Base-by-base conservation (phyloP, 1,140 invertebrate genomes). In the Pseudobourletiella spinata region DNA sequence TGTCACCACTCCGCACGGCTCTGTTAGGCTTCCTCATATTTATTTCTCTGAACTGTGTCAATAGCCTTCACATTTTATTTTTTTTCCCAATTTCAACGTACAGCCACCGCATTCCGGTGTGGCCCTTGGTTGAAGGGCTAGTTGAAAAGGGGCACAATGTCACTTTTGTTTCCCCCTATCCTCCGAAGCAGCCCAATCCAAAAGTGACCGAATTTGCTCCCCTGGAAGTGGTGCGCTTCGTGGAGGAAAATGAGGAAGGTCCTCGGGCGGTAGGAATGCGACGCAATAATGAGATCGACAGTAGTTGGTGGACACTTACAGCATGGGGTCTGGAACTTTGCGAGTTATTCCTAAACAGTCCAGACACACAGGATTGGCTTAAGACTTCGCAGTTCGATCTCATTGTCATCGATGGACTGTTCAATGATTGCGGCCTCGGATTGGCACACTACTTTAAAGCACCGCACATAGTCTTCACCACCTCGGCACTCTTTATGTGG, bases 371-470 rank as follows among this genome's bases (percentile, higher is more conserved):
- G 3, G n/a, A 55, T 2, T 59, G 55, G 44, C 18, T 60, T 3
- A 35, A 43, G 26, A 35, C 14, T 0, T n/a, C 51, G 11, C 8
- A 28, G 4, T 73, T 71, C 39, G 74, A 75, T 59, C 50, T 75
- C 0, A 69, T 74, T 11, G 65, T 75, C 11, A 56, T 74, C 8
- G 71, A 71, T 6, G 64, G 63, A 14, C 69, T 73, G 61, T 71
- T 70, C 60, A 71, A 70, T 48, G 70, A 72, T 44, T 73, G 70
- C 29, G 62, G 26, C 2, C 22, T 61, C 1, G 66, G 66, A 2
- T 28, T 68, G 2, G 59, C 64, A 15, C 54, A 65, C 43, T 65
- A 68, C 44, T 63, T 63, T 30, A 48, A 63, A 18, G 60, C 64
- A 20, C 50, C 57, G 4, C 32, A 35, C 18, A 57, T 63, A 14